Evolutionary conservation across 1,140 invertebrate genomes (phyloP).

Genomic region (Caenorhabditis latens): DNA sequence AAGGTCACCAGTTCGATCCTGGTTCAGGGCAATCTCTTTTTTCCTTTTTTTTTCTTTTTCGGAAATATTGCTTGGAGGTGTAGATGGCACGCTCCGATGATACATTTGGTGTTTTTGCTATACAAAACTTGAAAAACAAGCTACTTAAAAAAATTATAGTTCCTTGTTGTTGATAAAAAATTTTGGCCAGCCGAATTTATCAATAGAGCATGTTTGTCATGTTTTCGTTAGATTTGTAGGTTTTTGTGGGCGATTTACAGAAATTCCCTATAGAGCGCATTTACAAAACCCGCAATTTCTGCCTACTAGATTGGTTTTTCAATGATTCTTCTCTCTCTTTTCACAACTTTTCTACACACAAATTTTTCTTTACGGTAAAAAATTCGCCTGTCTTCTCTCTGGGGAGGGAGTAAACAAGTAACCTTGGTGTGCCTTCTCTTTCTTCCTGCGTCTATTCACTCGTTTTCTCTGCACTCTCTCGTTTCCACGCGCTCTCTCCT

Average conservation of each 20-base stretch:
- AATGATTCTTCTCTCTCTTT: too few species aligned
- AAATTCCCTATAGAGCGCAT: background rate
- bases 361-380: too few species aligned
- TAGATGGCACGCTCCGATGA: too few species aligned
- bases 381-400: too few species aligned
- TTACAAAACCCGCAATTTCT: background rate
- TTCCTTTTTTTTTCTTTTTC: background rate
- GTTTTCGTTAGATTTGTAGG: too few species aligned
- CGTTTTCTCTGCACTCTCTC: conserved; percentile 1
- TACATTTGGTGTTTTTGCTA: too few species aligned
- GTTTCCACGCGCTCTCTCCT: background rate
- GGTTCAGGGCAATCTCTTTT: conserved; percentile 62
- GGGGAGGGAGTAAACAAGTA: conserved; percentile 36
- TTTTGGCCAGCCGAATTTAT: too few species aligned
- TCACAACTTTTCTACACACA: conserved; percentile 6
- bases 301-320: background rate
- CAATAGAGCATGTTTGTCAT: too few species aligned
- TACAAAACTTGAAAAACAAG: too few species aligned
- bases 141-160: background rate
- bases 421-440: conserved; percentile 25
- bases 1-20: conserved; percentile 73
- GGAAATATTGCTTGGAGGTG: too few species aligned
- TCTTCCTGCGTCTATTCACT: background rate
- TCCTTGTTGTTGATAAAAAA: too few species aligned
- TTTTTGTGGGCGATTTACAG: background rate